These are phyloP conservation scores for Diorhabda carinulata DNA, from an alignment of 1,140 invertebrate genomes.

Conservation along the genomic window DNA sequence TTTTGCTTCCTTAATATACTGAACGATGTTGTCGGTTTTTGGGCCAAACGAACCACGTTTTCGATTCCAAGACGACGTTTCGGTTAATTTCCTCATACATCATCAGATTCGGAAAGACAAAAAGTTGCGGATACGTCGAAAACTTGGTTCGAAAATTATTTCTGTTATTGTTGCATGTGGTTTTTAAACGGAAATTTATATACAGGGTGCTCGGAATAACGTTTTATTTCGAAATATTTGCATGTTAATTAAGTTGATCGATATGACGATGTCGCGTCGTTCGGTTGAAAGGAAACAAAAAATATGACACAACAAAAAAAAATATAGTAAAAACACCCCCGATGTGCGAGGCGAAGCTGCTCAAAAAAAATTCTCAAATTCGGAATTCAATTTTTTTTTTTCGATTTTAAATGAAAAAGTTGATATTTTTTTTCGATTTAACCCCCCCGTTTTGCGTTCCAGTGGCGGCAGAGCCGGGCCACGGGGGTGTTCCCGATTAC, in stretches of 20 bases:
- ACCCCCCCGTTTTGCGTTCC: slow-evolving; percentile 61
- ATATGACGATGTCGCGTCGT: slow-evolving; percentile 12
- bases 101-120: too few species aligned
- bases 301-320: slow-evolving; percentile 4
- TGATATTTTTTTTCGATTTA: slow-evolving; percentile 46
- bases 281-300: slow-evolving; percentile 16
- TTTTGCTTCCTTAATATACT: slow-evolving; percentile 13
- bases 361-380: slow-evolving; percentile 17
- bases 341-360: slow-evolving; percentile 43
- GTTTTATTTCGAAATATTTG: background rate
- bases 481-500: slow-evolving; percentile 70
- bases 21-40: slow-evolving; percentile 14
- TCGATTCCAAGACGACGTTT: too few species aligned
- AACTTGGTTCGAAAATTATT: background rate
- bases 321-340: slow-evolving; percentile 35
- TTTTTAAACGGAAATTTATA: background rate
- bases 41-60: too few species aligned
- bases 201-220: too few species aligned
- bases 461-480: slow-evolving; percentile 72
- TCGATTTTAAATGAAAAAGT: slow-evolving; percentile 23
- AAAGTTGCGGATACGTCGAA: too few species aligned
- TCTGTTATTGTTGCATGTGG: background rate
- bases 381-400: slow-evolving; percentile 12
- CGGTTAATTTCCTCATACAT: too few species aligned
- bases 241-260: background rate